Percentiles rank a stretch among this genome's conserved stretches.
Conservation (phyloP, 92 coral and sea anemone species). For the Palythoa heliodiscus region DNA sequence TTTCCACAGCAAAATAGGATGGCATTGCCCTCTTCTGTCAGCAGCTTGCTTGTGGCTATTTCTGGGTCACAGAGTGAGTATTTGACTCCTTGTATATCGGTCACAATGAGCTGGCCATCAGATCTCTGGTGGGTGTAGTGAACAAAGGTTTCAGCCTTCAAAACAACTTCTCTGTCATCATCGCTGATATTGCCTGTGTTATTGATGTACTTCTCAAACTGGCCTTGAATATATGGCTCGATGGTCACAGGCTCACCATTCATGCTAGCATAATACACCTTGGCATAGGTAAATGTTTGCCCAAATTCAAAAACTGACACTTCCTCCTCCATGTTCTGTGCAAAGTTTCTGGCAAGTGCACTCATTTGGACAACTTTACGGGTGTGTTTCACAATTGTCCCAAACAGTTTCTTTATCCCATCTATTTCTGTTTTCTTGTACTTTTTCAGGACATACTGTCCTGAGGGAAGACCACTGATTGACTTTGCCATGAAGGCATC, state of each 20-base stretch:
- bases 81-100: constrained; percentile 31
- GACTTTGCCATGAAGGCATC: constrained; percentile 48
- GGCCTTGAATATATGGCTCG: constrained; percentile 36
- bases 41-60: constrained; percentile 31
- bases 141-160: constrained; percentile 40
- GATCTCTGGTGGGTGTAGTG: constrained; percentile 31
- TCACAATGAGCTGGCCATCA: constrained; percentile 29
- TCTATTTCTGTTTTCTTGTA: constrained; percentile 35
- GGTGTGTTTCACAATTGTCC: constrained; percentile 33
- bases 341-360: constrained; percentile 41
- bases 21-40: constrained; percentile 33
- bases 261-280: constrained; percentile 43
- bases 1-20: constrained; percentile 35
- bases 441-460: constrained; percentile 47
- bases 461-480: constrained; percentile 42
- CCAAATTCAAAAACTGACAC: constrained; percentile 40
- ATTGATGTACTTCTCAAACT: constrained; percentile 19
- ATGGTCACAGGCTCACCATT: constrained; percentile 50
- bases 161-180: constrained; percentile 21
- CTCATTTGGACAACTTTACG: constrained; percentile 54
- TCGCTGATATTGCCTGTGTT: constrained; percentile 20
- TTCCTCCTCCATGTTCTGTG: constrained; percentile 33
- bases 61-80: constrained; percentile 44
- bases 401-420: constrained; percentile 38
- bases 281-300: constrained; percentile 42